A percentile compares a stretch with the other conserved stretches of the same genome.
Conservation (phyloP, 1,140 invertebrate genomes). For the Mya arenaria region DNA sequence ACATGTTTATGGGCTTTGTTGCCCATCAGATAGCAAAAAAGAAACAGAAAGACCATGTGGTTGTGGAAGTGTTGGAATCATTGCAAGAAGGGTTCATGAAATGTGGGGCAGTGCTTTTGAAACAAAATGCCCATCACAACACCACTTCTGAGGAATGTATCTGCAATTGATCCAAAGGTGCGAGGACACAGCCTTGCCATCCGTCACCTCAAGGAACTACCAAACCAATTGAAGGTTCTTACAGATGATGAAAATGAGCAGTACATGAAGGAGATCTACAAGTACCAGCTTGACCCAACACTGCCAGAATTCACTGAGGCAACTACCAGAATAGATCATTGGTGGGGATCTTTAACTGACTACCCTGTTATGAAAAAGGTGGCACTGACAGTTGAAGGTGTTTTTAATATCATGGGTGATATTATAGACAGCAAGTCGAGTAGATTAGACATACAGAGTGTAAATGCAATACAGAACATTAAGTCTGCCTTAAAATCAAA, state of each 20-base stretch:
- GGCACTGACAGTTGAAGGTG: constrained; percentile 13
- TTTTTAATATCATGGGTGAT: constrained; percentile 50
- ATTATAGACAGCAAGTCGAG: constrained; percentile 24
- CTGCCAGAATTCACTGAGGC: neutral
- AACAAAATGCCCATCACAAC: constrained; percentile 37
- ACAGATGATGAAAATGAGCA: neutral
- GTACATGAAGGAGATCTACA: neutral
- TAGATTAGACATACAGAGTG: neutral
- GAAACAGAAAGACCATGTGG: neutral
- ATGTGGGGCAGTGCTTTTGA: neutral
- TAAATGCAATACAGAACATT: constrained; percentile 30
- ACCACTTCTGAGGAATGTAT: neutral
- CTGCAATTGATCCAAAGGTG: constrained; percentile 6
- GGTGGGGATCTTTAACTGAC: constrained; percentile 5
- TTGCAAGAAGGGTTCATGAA: neutral
- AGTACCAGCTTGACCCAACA: constrained; percentile 2
- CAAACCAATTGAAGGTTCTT: constrained; percentile 13
- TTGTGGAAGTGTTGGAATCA: constrained; percentile 19
- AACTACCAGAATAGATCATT: neutral
- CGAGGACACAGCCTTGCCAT: neutral
- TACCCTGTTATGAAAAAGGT: constrained; percentile 41
- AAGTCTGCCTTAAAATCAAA: constrained; percentile 29
- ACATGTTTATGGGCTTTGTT: constrained; percentile 18
- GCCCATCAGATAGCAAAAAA: neutral
- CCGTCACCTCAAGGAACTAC: neutral